phyloP scores from a whole-genome alignment of 1,140 invertebrate species.

The Acromyrmex heyeri region DNA sequence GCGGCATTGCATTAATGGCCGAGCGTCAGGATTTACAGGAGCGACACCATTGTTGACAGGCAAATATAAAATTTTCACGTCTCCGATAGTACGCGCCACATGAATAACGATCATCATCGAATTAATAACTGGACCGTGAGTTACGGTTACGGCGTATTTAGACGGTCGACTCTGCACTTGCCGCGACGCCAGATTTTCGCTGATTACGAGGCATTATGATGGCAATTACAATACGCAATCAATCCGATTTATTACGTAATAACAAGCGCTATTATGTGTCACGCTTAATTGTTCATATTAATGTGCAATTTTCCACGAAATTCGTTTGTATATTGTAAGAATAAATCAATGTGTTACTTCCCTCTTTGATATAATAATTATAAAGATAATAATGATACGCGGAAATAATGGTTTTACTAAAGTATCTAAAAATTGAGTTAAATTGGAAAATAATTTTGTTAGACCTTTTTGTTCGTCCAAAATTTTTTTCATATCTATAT shows the following conservation, averaged over 20 bases:
- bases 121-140: slow-evolving; percentile 76
- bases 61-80: slow-evolving; percentile 77
- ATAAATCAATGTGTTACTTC: background rate
- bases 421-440: no score
- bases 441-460: no score
- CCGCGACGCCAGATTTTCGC: slow-evolving; percentile 24
- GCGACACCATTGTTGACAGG: slow-evolving; percentile 72
- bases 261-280: slow-evolving; percentile 42
- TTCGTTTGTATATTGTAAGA: background rate
- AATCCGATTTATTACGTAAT: slow-evolving; percentile 60
- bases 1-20: slow-evolving; percentile 70
- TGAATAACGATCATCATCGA: slow-evolving; percentile 65
- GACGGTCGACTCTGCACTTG: slow-evolving; percentile 46
- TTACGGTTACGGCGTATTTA: slow-evolving; percentile 63
- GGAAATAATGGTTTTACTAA: no score
- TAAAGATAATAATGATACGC: background rate
- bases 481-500: no score
- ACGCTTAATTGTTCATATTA: slow-evolving; percentile 37
- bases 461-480: no score
- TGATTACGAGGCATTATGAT: slow-evolving; percentile 20
- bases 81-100: slow-evolving; percentile 53
- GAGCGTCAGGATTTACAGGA: slow-evolving; percentile 72
- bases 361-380: background rate
- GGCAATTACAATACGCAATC: background rate
- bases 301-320: background rate